Evolutionary conservation across 2,888 invertebrate species (phyloP), one percentile per base, ranked within the genome.

Genomic region (Lottia gigantea): DNA sequence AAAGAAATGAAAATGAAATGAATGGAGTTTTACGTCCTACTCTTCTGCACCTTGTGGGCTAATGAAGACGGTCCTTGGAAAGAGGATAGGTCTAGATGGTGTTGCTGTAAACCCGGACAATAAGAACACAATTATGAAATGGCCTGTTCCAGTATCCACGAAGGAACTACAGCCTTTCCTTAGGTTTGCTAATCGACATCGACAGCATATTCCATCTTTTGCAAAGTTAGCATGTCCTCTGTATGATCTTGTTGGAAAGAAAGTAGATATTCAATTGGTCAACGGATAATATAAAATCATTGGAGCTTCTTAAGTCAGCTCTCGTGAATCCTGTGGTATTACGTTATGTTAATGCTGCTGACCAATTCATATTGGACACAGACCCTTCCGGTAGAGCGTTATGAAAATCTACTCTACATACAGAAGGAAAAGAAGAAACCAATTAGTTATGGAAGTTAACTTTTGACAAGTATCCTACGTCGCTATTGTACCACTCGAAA

Each of bases 101-200:
- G 49, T 78, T 25, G 62, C 19, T 14, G 62, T 75, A 23, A 49
- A 68, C 19, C 46, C 49, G 6, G 14, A 62, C 1, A 26, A 73
- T 49, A 63, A 64, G 0, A n/a, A 64, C 19, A 63, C 67, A 0
- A 71, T 79, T 14, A 40, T 45, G 16, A 25, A 73, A 1, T 78
- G 78, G 77, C 71, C 67, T 1, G 46, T 23, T 0, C 77, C 78
- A 14, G 63, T 14, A 19, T 16, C 31, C n/a, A 47, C 47, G 4
- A 15, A 19, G 2, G 65, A 65, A 46, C 14, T 64, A n/a, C 31
- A 64, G 40, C 11, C 23, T 15, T 77, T 77, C 55, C 46, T 77
- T 7, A 77, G 78, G 12, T 74, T 76, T 55, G 72, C 67, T 0
- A 77, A 75, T 61, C 71, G 76, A n/a, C 76, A 78, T 67, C 26